Base-by-base conservation (phyloP, 2,797 vertebrate genomes). In the Helicolenus hilgendorfi region DNA sequence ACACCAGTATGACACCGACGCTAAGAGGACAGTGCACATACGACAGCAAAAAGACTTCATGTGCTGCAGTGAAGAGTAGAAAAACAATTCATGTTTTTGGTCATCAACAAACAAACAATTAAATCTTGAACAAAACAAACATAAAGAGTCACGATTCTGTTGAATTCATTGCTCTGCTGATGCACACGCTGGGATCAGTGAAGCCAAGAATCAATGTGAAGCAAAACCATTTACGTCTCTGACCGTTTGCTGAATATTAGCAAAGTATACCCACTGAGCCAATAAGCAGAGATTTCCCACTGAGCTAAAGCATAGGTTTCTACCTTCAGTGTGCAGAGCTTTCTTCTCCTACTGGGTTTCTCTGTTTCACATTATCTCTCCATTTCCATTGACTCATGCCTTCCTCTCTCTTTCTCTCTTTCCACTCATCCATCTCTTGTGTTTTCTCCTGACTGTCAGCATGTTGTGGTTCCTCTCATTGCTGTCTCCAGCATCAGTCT, bases 381-480 rank as follows among this genome's bases (percentile, higher is more conserved):
- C 63, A 22, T 85, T 91, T 94, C 83, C 70, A 90, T 27, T 55
- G 79, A 84, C 75, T 91, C 86, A 89, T 85, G 73, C 81, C 81
- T 83, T 78, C 72, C 69, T 81, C 62, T 15, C 29, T 49, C 24
- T 62, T 11, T 33, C 83, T 74, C 22, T 55, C 35, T 67, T 18
- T 69, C 77, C 84, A 60, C 77, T 84, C 79, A 83, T 92, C 85
- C 80, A 82, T 94, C 72, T 89, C 76, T 68, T 64, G 59, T 84
- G 45, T 92, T 91, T 82, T 85, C 15, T 63, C 36, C 70, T 38
- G 31, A 62, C 82, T 88, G 91, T 94, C 90, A 89, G 84, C 86
- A 76, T 77, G 74, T 86, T 86, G 83, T 78, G 72, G 72, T 90
- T 84, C 64, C 73, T 87, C 75, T 84, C 63, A 83, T 77, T 72